Conservation (phyloP, 2,797 vertebrate species). For the Fistularia tabacaria region DNA sequence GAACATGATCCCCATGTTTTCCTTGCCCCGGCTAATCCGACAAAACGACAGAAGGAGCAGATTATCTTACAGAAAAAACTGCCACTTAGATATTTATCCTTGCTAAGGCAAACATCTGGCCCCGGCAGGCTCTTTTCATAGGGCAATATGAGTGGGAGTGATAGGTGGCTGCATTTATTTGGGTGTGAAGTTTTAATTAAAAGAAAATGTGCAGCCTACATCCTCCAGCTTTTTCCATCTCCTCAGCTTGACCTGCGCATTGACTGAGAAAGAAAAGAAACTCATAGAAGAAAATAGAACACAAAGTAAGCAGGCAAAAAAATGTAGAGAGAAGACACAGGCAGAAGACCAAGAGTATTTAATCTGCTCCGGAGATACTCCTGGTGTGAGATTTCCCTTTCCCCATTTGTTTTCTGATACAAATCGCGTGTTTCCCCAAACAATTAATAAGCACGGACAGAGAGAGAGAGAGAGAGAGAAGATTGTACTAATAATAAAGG, state of each 20-base stretch:
- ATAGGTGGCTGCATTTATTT: slow-evolving; percentile 66
- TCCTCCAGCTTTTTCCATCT: slow-evolving; percentile 35
- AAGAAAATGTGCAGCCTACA: slow-evolving; percentile 55
- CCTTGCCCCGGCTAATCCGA: slow-evolving; percentile 70
- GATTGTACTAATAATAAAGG: no score
- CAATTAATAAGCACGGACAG: slow-evolving; percentile 51
- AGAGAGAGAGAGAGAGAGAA: slow-evolving; percentile 33
- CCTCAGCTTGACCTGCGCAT: slow-evolving; percentile 29
- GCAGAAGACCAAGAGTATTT: background rate
- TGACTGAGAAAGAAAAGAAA: slow-evolving; percentile 17
- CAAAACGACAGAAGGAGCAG: slow-evolving; percentile 71
- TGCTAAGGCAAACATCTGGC: slow-evolving; percentile 72
- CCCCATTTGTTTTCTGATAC: slow-evolving; percentile 59
- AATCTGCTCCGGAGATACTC: slow-evolving; percentile 24
- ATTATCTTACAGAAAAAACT: slow-evolving; percentile 75
- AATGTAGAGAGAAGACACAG: slow-evolving; percentile 10
- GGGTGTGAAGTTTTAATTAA: slow-evolving; percentile 77
- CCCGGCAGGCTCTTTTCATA: slow-evolving; percentile 53
- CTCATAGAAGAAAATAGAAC: slow-evolving; percentile 1
- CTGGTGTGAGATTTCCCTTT: slow-evolving; percentile 58
- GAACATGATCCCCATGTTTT: slow-evolving; percentile 74
- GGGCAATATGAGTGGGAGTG: slow-evolving; percentile 52
- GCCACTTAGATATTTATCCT: slow-evolving; percentile 76
- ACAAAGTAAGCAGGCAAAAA: slow-evolving; percentile 5
- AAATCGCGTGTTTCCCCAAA: background rate